phyloP scores from a whole-genome alignment of 53 echinoderm and acorn worm genomes.

The Holothuria leucospilota region DNA sequence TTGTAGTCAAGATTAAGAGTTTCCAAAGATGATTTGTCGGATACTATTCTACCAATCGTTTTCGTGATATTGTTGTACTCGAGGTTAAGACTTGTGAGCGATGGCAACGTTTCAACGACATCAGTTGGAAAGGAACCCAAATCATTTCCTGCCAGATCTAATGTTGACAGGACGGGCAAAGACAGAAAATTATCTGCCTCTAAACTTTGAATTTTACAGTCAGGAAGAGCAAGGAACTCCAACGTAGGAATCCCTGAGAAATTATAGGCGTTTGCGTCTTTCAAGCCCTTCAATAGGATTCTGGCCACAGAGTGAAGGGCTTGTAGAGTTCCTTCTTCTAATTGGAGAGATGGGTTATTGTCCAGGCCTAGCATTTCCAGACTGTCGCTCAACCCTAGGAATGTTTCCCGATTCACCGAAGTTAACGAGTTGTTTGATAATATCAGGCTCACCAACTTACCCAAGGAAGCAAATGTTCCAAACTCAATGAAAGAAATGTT shows the following conservation, averaged over 20 bases:
- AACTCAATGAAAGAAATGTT: not conserved
- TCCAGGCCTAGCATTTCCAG: not conserved
- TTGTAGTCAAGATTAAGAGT: constrained; percentile 2
- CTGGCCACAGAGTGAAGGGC: not conserved
- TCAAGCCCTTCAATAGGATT: not conserved
- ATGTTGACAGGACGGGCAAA: not conserved
- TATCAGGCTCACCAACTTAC: not conserved
- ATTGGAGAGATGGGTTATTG: not conserved
- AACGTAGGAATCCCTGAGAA: not conserved
- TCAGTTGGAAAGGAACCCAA: not conserved
- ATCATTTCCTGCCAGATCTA: constrained; percentile 9
- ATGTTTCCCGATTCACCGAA: not conserved
- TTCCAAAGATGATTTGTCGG: not conserved
- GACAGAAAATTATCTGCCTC: not conserved
- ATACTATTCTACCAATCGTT: not conserved
- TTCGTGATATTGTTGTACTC: not conserved
- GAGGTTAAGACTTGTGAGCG: not conserved
- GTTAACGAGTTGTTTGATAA: constrained; percentile 12
- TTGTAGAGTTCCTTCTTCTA: not conserved
- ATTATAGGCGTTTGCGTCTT: not conserved
- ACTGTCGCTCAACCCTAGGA: not conserved
- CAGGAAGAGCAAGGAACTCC: not conserved
- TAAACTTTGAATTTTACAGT: not conserved
- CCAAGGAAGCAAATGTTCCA: not conserved
- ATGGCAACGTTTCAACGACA: not conserved